Evolutionary conservation across 2,797 vertebrate genomes (phyloP).

Genomic region (Tympanoctomys barrerae): DNA sequence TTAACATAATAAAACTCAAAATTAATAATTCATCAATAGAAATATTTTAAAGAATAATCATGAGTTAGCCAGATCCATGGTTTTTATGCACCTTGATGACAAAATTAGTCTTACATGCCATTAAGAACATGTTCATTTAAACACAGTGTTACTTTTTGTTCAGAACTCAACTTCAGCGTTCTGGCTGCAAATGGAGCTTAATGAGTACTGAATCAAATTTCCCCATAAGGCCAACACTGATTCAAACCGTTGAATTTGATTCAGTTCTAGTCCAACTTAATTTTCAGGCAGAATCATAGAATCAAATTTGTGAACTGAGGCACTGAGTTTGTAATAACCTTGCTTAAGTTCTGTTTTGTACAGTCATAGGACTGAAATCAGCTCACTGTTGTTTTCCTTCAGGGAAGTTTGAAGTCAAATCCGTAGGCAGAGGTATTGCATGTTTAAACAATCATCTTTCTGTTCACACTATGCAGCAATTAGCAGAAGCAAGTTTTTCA

Average conservation of each 20-base stretch:
- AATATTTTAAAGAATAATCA: not conserved
- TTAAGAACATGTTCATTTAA: slow-evolving; percentile 13
- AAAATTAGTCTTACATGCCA: not conserved
- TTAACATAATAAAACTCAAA: not conserved
- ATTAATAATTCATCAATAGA: not conserved
- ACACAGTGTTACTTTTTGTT: not conserved
- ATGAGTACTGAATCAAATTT: not conserved
- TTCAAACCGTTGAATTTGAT: not conserved
- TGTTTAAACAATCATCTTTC: not conserved
- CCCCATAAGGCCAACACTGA: not conserved
- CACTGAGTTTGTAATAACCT: not conserved
- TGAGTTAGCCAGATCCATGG: not conserved
- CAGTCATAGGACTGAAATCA: not conserved
- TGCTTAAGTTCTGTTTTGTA: slow-evolving; percentile 26
- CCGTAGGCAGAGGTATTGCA: not conserved
- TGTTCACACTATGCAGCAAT: not conserved
- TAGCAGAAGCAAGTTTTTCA: slow-evolving; percentile 36
- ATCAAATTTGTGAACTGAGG: not conserved
- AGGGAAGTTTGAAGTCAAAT: not conserved
- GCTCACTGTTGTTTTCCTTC: slow-evolving; percentile 9
- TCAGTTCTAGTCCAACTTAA: not conserved
- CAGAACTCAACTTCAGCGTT: not conserved
- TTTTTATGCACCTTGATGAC: not conserved
- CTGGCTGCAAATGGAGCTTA: not conserved
- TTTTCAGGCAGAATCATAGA: not conserved